Base-by-base conservation (phyloP, 2,113 vertebrate species). In the Thunnus maccoyii region DNA sequence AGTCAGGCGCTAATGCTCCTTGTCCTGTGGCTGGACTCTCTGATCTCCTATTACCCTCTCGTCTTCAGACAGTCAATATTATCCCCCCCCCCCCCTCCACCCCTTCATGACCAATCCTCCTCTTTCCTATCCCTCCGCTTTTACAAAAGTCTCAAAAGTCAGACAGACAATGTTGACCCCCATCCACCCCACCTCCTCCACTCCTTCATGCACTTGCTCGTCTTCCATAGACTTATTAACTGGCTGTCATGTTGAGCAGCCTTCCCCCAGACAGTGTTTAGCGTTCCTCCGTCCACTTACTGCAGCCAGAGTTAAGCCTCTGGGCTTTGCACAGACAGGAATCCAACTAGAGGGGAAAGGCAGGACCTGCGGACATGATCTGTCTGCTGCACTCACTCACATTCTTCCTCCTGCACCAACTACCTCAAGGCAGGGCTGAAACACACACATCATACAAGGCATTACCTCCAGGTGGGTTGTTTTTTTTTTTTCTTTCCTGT, bases 181-280 rank as follows among this genome's bases (percentile, higher is more conserved):
- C 30, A 54, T n/a, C 54, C 18, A 0, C 47, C 47, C 47, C 46
- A 17, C 46, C 36, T 18, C n/a, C 18, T 32, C 51, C 41, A 61
- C 66, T 63, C 66, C 69, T 76, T 71, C 65, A 30, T 64, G 12
- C 82, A 54, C 88, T 80, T 16, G 54, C 67, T 84, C 78, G 17
- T 91, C 84, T 84, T 76, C 85, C 86, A 70, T 72, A 74, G 88
- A 79, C 88, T 92, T 91, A 94, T 94, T 91, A 92, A 91, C 88
- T 86, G 84, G 83, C 90, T 92, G 93, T 94, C 92, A 94, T 92
- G 92, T 93, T 91, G 84, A 69, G 87, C 90, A 83, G 78, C 76
- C 84, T 80, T 75, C 76, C 88, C 79, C 87, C 68, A 92, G 89
- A 91, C 85, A 79, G 86, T 77, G 88, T 90, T 92, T 89, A 93